Base-by-base conservation (phyloP, 2,113 vertebrate species). In the Phoxinus phoxinus region DNA sequence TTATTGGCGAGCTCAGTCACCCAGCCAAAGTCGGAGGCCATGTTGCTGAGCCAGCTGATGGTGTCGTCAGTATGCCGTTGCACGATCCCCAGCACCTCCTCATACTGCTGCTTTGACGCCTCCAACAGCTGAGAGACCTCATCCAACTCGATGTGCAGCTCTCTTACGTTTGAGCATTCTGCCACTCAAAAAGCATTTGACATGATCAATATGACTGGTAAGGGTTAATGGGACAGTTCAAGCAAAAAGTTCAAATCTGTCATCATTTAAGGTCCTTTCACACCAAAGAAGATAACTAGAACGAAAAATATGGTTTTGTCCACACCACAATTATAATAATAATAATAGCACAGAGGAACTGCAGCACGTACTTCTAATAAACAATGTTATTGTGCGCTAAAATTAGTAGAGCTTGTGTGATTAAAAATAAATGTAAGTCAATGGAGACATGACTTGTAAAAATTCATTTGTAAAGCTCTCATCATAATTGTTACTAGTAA, bases 1-100 rank as follows among this genome's bases (percentile, higher is more conserved):
- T 94, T 90, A 90, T 53, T 92, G 80, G 90, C 94, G 73, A 96
- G 89, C 83, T 95, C 94, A 6, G 95, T 93, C 90, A 98, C 96
- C 97, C 97, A 98, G 84, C 94, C 94, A 86, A 96, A 98, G 15
- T 95, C 91, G 5, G 95, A 86, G 0, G 94, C 96, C 96, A 97
- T 97, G 93, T 92, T 93, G 88, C 91, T 92, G 85, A 98, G 87
- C 93, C 97, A 92, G 89, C 87, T 90, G 6, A 92, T 84, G 0
- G 96, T 97, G 65, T 98, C 95, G n/a, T 96, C 94, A 0, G 96
- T 92, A 86, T 98, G 97, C 48, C 77, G 95, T 83, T 93, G 94
- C 71, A 95, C 93, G 51, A 98, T 94, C 46, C 94, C 94, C 86
- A 96, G 89, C 81, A 97, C 92, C 92, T 97, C 96, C 3, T 96